Evolutionary conservation across 2,113 vertebrate species (phyloP).

Genomic region (Otus sunia): DNA sequence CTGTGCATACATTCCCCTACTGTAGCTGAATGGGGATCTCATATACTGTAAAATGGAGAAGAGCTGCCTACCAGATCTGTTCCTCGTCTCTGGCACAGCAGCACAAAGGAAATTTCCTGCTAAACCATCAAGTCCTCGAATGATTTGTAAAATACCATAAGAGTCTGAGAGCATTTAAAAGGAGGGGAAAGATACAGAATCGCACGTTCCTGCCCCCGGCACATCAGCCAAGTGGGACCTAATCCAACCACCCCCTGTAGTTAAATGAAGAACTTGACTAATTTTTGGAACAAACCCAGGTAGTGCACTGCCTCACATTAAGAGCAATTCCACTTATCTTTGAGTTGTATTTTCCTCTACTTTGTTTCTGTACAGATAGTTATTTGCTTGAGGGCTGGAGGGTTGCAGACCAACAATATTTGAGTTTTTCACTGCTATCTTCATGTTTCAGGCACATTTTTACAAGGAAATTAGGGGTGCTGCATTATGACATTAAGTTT

Average conservation of each 20-base stretch:
- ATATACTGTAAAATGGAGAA: neutral
- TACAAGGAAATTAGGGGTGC: neutral
- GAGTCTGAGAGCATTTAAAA: conserved; percentile 42
- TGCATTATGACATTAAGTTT: neutral
- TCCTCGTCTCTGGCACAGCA: conserved; percentile 13
- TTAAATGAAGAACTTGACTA: conserved; percentile 62
- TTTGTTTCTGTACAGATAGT: neutral
- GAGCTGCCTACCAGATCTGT: conserved; percentile 25
- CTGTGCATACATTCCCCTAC: conserved; percentile 24
- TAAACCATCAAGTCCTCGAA: conserved; percentile 40
- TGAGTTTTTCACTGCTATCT: neutral
- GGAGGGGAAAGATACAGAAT: conserved; percentile 46
- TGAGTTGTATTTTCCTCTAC: conserved; percentile 3
- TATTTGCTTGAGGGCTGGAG: neutral
- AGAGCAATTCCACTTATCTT: conserved; percentile 33
- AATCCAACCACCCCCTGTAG: conserved; percentile 60
- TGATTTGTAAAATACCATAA: conserved; percentile 44
- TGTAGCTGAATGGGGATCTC: conserved; percentile 23
- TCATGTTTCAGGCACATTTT: neutral
- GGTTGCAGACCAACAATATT: neutral
- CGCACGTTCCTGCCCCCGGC: conserved; percentile 31
- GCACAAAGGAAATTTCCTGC: conserved; percentile 53
- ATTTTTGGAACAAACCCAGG: conserved; percentile 65
- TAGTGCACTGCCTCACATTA: conserved; percentile 22
- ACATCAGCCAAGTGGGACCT: conserved; percentile 53